Base-by-base conservation (phyloP, 2,113 vertebrate genomes). In the Fulmarus glacialis region DNA sequence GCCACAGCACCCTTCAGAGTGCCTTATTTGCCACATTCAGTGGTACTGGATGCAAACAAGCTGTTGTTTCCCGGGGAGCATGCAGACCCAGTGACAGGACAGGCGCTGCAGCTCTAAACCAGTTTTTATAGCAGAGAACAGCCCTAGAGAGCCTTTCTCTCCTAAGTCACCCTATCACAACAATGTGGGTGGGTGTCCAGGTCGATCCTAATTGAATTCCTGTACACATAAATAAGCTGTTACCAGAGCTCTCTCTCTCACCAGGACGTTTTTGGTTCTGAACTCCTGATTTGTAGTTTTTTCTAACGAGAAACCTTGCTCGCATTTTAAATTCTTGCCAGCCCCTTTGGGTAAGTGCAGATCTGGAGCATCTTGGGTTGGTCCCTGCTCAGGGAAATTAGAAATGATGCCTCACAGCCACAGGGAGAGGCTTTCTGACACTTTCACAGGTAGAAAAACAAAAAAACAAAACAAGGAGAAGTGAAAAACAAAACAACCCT, bases 311-410 rank as follows among this genome's bases (percentile, higher is more conserved):
- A 74, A 94, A 38, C 14, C 3, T 30, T 38, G 20, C 50, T 70
- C 1, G 0, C 9, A 53, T 71, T 83, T 56, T 60, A 52, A 93
- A 86, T 0, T 0, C 6, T 75, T 59, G 8, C 30, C 29, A 47
- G 38, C 9, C 12, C 11, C 23, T 85, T 71, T 60, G 56, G 22
- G 5, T 60, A 73, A 63, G 43, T 8, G 14, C 42, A 68, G 63
- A 42, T 86, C 42, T 93, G 73, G 32, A 95, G n/a, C 13, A 63
- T 29, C 5, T 50, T 42, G 43, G 19, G 30, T 23, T 64, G 27
- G 15, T 63, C 30, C 19, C 20, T 40, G 66, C 36, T 70, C 38
- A 78, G 34, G 13, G 11, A 47, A 64, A 24, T 75, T 55, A 83
- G 58, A 55, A 79, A 32, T 36, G 29, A 45, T 83, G 40, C 11